Evolutionary conservation across 1,140 invertebrate species (phyloP).

Genomic region (Tetramorium simillimum): DNA sequence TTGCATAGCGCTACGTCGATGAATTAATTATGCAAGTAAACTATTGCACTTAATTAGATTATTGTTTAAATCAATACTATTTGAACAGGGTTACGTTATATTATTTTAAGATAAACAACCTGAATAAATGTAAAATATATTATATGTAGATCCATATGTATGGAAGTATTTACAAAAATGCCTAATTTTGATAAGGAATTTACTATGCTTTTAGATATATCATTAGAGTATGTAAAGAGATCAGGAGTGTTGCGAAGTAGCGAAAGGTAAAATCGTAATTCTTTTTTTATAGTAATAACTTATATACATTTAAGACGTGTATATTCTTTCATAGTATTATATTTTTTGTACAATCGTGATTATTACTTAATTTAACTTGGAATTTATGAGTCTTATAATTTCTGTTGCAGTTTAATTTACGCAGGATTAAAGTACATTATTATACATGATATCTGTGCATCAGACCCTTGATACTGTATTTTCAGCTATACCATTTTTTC

Average conservation of each 20-base stretch:
- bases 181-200: conserved; percentile 12
- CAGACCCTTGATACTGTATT: neutral
- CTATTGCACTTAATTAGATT: conserved; percentile 18
- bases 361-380: conserved; percentile 47
- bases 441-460: neutral
- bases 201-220: conserved; percentile 3
- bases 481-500: neutral
- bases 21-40: neutral
- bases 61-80: conserved; percentile 21
- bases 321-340: conserved; percentile 39
- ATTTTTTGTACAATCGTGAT: conserved; percentile 38
- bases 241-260: neutral
- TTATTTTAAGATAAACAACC: conserved; percentile 29
- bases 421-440: neutral
- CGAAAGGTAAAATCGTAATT: neutral
- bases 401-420: conserved; percentile 33
- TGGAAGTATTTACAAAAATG: neutral
- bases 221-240: conserved; percentile 11
- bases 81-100: conserved; percentile 40
- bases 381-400: neutral
- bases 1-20: neutral
- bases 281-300: conserved; percentile 17
- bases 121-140: conserved; percentile 23
- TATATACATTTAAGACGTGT: conserved; percentile 42
- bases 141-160: neutral